Percentiles rank a stretch among this genome's conserved stretches.
Conservation (phyloP, 2,797 vertebrate species). For the Poeciliopsis infans region DNA sequence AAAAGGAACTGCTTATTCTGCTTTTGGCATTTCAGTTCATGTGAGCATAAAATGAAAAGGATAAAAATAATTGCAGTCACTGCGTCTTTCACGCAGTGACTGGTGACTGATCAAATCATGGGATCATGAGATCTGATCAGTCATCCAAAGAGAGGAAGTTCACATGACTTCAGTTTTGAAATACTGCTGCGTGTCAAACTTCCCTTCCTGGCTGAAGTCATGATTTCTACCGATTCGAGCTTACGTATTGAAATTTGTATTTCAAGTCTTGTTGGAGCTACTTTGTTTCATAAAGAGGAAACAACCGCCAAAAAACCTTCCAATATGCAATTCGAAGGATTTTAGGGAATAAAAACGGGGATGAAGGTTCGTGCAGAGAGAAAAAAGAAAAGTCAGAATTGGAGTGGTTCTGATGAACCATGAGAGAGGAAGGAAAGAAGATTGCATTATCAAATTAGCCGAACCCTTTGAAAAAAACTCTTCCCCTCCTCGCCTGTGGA, state of each 20-base stretch:
- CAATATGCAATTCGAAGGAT: background rate
- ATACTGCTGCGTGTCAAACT: background rate
- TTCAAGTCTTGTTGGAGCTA: too few relatives aligned
- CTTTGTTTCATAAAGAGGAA: background rate
- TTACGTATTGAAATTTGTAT: background rate
- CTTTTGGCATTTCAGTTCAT: background rate
- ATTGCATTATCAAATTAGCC: too few relatives aligned
- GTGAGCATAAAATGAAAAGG: background rate
- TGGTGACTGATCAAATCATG: too few relatives aligned
- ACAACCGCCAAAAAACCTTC: background rate
- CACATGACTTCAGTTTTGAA: conserved; percentile 40
- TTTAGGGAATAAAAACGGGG: background rate
- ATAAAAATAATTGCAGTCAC: background rate
- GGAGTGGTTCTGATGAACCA: background rate
- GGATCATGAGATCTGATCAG: conserved; percentile 31
- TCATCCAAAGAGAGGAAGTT: conserved; percentile 11
- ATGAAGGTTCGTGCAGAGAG: background rate
- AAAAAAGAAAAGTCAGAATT: background rate
- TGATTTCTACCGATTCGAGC: background rate
- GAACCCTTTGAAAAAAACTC: too few relatives aligned
- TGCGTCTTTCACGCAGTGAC: too few relatives aligned
- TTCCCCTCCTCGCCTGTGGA: too few relatives aligned
- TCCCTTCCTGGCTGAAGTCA: rapidly evolving
- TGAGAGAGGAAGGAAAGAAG: background rate
- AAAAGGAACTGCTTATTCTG: background rate